Evolutionary conservation across 2,888 invertebrate genomes (phyloP).

Genomic region (Lithosia quadra): DNA sequence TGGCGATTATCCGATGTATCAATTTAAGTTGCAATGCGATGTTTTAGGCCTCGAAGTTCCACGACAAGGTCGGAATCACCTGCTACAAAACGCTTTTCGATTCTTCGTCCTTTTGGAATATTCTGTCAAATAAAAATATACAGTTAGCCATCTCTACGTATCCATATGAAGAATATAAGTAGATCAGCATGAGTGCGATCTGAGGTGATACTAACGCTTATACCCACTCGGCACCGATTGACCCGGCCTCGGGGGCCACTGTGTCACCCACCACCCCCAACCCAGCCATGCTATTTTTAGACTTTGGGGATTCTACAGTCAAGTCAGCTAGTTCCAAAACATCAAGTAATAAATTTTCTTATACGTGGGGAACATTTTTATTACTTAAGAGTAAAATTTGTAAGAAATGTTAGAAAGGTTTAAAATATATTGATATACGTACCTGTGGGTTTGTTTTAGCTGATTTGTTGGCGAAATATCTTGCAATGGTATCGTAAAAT

Average conservation of each 20-base stretch:
- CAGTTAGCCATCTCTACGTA: constrained; percentile 16
- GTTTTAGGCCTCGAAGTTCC: constrained; percentile 89
- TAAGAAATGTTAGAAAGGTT: constrained; percentile 9
- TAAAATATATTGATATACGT: constrained; percentile 64
- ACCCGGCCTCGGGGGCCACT: constrained; percentile 79
- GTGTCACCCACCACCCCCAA: constrained; percentile 81
- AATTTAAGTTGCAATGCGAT: constrained; percentile 86
- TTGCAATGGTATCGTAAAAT: constrained; percentile 84
- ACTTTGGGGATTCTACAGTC: constrained; percentile 71
- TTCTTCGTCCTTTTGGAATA: constrained; percentile 72
- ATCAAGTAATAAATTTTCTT: constrained; percentile 49
- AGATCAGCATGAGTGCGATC: constrained; percentile 49
- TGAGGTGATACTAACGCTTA: constrained; percentile 55
- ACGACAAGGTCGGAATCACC: constrained; percentile 88
- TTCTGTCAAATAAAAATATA: constrained; percentile 65
- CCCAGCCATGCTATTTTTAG: constrained; percentile 85
- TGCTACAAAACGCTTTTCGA: constrained; percentile 89
- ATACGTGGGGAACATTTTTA: constrained; percentile 19
- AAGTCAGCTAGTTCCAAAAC: constrained; percentile 58
- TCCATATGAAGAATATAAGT: constrained; percentile 18
- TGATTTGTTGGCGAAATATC: constrained; percentile 79
- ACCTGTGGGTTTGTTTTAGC: constrained; percentile 86
- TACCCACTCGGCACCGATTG: constrained; percentile 70
- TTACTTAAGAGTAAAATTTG: constrained; percentile 10
- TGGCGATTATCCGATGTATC: constrained; percentile 73